Base-by-base conservation (phyloP, 2,797 vertebrate genomes). In the Microchirus variegatus region DNA sequence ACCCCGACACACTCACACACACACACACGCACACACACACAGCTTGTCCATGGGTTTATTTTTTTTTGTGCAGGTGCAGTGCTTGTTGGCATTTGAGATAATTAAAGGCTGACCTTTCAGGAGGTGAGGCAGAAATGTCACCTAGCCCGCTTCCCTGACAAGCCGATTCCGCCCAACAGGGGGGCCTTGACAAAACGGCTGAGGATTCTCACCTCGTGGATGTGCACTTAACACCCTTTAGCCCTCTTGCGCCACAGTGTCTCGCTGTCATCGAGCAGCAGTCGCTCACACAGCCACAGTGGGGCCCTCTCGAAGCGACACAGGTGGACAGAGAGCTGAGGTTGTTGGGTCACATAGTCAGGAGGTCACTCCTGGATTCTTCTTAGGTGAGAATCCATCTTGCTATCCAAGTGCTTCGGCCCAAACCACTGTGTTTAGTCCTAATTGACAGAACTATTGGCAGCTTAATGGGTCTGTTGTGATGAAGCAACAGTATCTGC, bases 31-130 rank as follows among this genome's bases (percentile, higher is more conserved):
- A 50, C 64, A 53, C 53, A 63, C 50, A 38, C 64, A 67, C 40
- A 46, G 65, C 75, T 84, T 62, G 78, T 85, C 77, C 31, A 18
- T 19, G 31, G 70, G 64, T 78, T 85, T 86, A 75, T 88, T 81
- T 86, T 90, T 80, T 22, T 22, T 22, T 85, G 90, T 84, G 84
- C 87, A 92, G 87, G 90, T 93, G 87, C 81, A 63, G 63, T 77
- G 79, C 77, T 89, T 80, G 71, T 80, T 92, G 91, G 90, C 92
- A 93, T 94, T 93, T 93, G 70, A 87, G 87, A 87, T 92, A 89
- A 93, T 94, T 92, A 93, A 90, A 90, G 86, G 75, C 51, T 92
- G 92, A 93, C 91, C 92, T 94, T 93, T 93, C 77, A 89, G 82
- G 82, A 89, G 87, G 88, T 87, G 88, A 92, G 78, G 87, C 83